These are phyloP conservation scores for Gorsachius goisagi DNA, from an alignment of 2,113 vertebrate species.

Conservation along the genomic window DNA sequence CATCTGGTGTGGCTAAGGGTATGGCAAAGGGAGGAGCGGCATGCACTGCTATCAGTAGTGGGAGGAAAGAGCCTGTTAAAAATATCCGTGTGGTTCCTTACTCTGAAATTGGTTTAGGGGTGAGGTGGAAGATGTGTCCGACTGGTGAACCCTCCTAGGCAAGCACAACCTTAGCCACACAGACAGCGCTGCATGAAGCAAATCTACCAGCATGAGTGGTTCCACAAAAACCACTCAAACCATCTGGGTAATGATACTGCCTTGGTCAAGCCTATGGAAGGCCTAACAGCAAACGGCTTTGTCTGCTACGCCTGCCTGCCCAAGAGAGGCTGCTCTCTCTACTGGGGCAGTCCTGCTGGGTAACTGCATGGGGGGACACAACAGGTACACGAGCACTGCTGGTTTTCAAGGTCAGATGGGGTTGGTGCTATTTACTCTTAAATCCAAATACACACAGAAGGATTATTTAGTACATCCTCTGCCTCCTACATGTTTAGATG, in stretches of 20 bases:
- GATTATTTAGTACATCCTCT: not conserved
- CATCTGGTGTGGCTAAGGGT: not conserved
- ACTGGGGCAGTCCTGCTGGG: slow-evolving; percentile 78
- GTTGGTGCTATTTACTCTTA: not conserved
- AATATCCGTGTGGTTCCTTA: not conserved
- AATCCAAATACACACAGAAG: not conserved
- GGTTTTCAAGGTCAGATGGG: not conserved
- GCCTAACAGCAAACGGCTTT: slow-evolving; percentile 67
- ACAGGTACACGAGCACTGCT: slow-evolving; percentile 22
- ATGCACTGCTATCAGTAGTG: not conserved
- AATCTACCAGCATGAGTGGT: slow-evolving; percentile 77
- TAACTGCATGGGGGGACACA: slow-evolving; percentile 75
- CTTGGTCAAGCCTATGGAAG: slow-evolving; percentile 72
- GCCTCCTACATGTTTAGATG: not conserved
- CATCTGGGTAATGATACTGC: slow-evolving; percentile 77
- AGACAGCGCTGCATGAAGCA: slow-evolving; percentile 69
- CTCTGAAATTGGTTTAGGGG: slow-evolving; percentile 48
- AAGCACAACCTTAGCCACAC: slow-evolving; percentile 76
- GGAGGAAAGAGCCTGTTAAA: not conserved
- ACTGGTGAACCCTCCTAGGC: slow-evolving; percentile 78
- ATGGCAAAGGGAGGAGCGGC: not conserved
- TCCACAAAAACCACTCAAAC: slow-evolving; percentile 72
- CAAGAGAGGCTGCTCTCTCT: slow-evolving; percentile 67
- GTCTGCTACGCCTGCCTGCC: slow-evolving; percentile 78
- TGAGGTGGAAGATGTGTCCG: slow-evolving; percentile 73